Percentiles rank a stretch among this genome's conserved stretches.
These are phyloP conservation scores for Phasianus colchicus DNA, from an alignment of 2,113 vertebrate genomes.

Conservation along the genomic window DNA sequence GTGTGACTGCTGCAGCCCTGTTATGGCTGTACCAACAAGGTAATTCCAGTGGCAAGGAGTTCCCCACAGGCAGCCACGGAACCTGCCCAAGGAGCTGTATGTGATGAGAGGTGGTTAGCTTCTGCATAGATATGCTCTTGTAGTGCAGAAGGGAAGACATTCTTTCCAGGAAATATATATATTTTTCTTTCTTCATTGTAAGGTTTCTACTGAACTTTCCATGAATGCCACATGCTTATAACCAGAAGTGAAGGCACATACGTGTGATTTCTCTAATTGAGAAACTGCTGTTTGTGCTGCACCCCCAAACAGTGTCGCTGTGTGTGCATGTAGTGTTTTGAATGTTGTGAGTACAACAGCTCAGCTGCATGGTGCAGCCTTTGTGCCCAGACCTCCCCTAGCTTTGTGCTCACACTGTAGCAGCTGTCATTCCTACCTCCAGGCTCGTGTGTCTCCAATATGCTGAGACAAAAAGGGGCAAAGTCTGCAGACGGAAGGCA, in stretches of 20 bases:
- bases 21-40: background rate
- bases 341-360: background rate
- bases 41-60: background rate
- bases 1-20: background rate
- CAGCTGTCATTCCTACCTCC: slow-evolving; percentile 1
- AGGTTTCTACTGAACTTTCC: background rate
- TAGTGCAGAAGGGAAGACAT: background rate
- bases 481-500: background rate
- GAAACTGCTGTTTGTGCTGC: background rate
- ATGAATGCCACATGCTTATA: background rate
- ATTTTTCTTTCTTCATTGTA: background rate
- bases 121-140: background rate
- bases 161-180: background rate
- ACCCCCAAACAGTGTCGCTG: background rate
- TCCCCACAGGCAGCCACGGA: background rate
- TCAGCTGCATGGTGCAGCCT: background rate
- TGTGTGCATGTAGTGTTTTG: background rate
- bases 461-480: background rate
- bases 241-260: background rate
- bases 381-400: background rate
- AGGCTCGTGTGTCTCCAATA: background rate
- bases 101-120: background rate
- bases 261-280: background rate
- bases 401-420: slow-evolving; percentile 45
- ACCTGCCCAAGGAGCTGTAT: background rate